phyloP scores from a whole-genome alignment of 2,888 invertebrate genomes.

The Nomada lathburiana region DNA sequence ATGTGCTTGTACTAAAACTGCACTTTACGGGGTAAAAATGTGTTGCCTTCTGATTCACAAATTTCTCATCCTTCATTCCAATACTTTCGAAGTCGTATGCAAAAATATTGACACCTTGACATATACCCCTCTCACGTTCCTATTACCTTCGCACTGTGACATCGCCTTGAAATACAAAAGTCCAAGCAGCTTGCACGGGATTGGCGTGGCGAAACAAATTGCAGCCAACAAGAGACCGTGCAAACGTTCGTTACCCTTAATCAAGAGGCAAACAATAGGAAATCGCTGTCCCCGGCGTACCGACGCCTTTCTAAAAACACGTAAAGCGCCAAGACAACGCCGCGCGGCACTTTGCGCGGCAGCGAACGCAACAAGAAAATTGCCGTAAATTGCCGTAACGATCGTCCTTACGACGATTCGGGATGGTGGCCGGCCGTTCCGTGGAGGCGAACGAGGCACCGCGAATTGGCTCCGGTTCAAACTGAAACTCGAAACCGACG shows the following conservation, averaged over 20 bases:
- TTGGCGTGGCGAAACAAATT: background rate
- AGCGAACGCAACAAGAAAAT: constrained; percentile 56
- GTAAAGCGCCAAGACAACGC: constrained; percentile 34
- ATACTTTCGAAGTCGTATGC: too few species aligned
- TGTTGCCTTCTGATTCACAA: too few species aligned
- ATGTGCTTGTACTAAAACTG: too few species aligned
- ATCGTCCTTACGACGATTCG: constrained; percentile 54
- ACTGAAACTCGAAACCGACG: constrained; percentile 60
- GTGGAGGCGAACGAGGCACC: constrained; percentile 49
- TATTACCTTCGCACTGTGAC: too few species aligned
- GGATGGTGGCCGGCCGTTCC: constrained; percentile 31
- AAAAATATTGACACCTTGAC: too few species aligned
- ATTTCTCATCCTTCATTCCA: too few species aligned
- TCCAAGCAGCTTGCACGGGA: background rate
- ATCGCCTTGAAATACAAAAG: background rate
- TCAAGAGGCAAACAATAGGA: constrained; percentile 10
- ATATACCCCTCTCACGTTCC: too few species aligned
- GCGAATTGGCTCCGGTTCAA: constrained; percentile 67
- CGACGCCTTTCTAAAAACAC: constrained; percentile 3
- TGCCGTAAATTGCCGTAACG: constrained; percentile 65
- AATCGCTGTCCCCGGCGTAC: constrained; percentile 5
- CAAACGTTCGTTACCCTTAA: background rate
- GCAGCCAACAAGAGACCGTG: background rate
- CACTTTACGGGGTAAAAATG: too few species aligned
- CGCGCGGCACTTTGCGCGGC: background rate